Evolutionary conservation across 2,888 invertebrate genomes (phyloP).

Genomic region (Perizoma flavofasciatum): DNA sequence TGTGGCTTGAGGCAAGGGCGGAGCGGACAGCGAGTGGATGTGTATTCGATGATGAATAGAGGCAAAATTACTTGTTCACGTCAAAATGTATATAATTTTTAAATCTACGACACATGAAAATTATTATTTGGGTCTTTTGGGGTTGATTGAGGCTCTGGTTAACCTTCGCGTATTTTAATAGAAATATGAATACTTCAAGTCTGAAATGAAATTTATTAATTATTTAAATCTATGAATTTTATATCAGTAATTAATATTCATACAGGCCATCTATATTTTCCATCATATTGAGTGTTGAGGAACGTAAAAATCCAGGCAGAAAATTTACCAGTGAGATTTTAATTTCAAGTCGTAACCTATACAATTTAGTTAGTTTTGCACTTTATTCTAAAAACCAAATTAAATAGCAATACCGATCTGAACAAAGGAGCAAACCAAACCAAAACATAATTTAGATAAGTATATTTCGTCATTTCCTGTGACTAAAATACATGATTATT

Average conservation of each 20-base stretch:
- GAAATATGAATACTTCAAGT: no score
- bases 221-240: not conserved
- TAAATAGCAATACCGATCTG: conserved; percentile 21
- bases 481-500: no score
- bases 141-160: no score
- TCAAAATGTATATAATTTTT: no score
- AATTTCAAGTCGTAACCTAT: conserved; percentile 26
- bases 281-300: conserved; percentile 15
- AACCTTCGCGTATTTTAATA: no score
- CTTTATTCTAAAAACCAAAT: conserved; percentile 9
- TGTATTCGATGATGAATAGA: no score
- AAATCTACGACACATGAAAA: no score
- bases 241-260: conserved; percentile 1
- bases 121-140: no score
- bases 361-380: conserved; percentile 25
- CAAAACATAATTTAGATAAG: no score
- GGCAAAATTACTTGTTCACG: no score
- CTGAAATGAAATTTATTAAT: not conserved
- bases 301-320: conserved; percentile 23
- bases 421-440: conserved; percentile 10
- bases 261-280: conserved; percentile 9
- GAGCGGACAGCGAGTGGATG: conserved; percentile 8
- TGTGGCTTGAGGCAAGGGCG: conserved; percentile 40
- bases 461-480: no score
- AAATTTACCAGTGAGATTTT: conserved; percentile 24